Conservation (phyloP, 2,888 invertebrate species). For the Sarcophaga subvicina region DNA sequence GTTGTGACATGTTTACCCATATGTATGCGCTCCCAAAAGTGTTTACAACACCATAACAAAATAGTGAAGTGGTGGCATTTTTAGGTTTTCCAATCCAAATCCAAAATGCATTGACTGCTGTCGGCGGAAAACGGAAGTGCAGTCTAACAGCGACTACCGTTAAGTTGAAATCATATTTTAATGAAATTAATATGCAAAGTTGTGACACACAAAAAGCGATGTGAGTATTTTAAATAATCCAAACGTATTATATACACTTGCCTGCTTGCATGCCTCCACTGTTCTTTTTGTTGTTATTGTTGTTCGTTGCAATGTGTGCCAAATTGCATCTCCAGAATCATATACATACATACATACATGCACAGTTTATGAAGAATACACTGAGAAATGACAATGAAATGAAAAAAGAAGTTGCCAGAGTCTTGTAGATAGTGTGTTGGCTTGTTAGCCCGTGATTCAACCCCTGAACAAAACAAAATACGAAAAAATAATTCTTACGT, state of each 20-base stretch:
- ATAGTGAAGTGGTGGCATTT: neutral
- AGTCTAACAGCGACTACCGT: constrained; percentile 72
- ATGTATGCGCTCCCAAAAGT: neutral
- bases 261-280: too few relatives aligned
- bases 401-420: too few relatives aligned
- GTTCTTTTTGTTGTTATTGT: too few relatives aligned
- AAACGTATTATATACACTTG: constrained; percentile 16
- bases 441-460: too few relatives aligned
- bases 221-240: constrained; percentile 54
- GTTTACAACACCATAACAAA: neutral
- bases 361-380: neutral
- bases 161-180: constrained; percentile 76
- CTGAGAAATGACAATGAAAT: too few relatives aligned
- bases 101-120: constrained; percentile 50
- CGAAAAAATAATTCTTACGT: too few relatives aligned
- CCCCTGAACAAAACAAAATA: too few relatives aligned
- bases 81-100: constrained; percentile 2
- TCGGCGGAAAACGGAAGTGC: constrained; percentile 62
- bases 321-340: neutral
- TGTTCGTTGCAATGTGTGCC: neutral
- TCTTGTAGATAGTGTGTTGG: too few relatives aligned
- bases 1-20: constrained; percentile 47
- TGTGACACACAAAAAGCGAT: constrained; percentile 72
- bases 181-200: constrained; percentile 80
- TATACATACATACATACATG: too few relatives aligned